A percentile compares a stretch with the other conserved stretches of the same genome.
Evolutionary conservation across 2,113 vertebrate genomes (phyloP).

Genomic region (rat (Rattus norvegicus)): GRCr8 NC_086021.1:38106001-38106500

Average conservation of each 20-base stretch:
- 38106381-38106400: constrained; percentile 75
- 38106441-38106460: constrained; percentile 22
- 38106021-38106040: constrained; percentile 45
- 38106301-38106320: constrained; percentile 81
- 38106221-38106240: constrained; percentile 85
- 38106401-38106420: constrained; percentile 69
- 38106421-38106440: constrained; percentile 73
- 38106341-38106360: constrained; percentile 82
- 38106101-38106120: constrained; percentile 69
- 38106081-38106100: constrained; percentile 66
- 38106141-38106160: constrained; percentile 83
- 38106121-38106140: constrained; percentile 83
- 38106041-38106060: constrained; percentile 45
- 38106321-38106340: constrained; percentile 83
- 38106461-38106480: constrained; percentile 67
- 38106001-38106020: background rate
- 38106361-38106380: constrained; percentile 82
- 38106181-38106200: constrained; percentile 85
- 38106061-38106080: constrained; percentile 51
- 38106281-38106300: constrained; percentile 85
- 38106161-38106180: constrained; percentile 85
- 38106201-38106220: constrained; percentile 84
- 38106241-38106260: constrained; percentile 87
- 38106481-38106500: constrained; percentile 31
- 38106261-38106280: constrained; percentile 87